Conservation (phyloP, 2,888 invertebrate genomes). For the Hirtodrosophila trivittata region DNA sequence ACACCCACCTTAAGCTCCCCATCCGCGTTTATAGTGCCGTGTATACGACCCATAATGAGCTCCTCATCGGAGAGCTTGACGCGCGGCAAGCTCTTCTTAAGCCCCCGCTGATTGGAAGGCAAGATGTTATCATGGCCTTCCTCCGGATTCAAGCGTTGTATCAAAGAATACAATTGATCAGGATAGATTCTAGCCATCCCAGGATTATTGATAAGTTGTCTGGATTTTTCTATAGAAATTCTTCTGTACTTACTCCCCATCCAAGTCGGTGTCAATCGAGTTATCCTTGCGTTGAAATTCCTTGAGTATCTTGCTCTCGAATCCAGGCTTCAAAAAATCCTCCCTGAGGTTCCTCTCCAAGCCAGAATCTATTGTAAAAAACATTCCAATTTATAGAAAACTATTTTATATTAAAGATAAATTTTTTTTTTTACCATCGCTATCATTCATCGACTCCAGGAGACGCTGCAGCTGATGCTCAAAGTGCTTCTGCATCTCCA, state of each 20-base stretch:
- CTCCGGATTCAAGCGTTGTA: slow-evolving; percentile 81
- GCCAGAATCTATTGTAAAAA: slow-evolving; percentile 51
- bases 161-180: slow-evolving; percentile 82
- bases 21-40: slow-evolving; percentile 81
- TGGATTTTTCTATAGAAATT: too few relatives aligned
- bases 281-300: slow-evolving; percentile 80
- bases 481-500: slow-evolving; percentile 86
- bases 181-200: slow-evolving; percentile 75
- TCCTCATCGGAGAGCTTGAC: slow-evolving; percentile 82
- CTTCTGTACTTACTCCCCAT: slow-evolving; percentile 85
- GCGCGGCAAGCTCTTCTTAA: slow-evolving; percentile 31
- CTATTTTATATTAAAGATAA: neutral
- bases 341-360: slow-evolving; percentile 84
- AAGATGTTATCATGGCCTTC: slow-evolving; percentile 69
- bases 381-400: slow-evolving; percentile 3
- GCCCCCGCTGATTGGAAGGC: slow-evolving; percentile 73
- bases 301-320: slow-evolving; percentile 80
- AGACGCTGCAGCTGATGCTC: slow-evolving; percentile 86
- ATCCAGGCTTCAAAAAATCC: slow-evolving; percentile 85
- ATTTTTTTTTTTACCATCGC: slow-evolving; percentile 69
- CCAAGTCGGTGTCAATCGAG: slow-evolving; percentile 85
- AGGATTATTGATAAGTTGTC: neutral
- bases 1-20: slow-evolving; percentile 58
- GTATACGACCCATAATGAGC: slow-evolving; percentile 82
- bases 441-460: slow-evolving; percentile 84